A percentile compares a stretch with the other conserved stretches of the same genome.
phyloP scores from a whole-genome alignment of 2,797 vertebrate genomes.

The Periophthalmus magnuspinnatus region DNA sequence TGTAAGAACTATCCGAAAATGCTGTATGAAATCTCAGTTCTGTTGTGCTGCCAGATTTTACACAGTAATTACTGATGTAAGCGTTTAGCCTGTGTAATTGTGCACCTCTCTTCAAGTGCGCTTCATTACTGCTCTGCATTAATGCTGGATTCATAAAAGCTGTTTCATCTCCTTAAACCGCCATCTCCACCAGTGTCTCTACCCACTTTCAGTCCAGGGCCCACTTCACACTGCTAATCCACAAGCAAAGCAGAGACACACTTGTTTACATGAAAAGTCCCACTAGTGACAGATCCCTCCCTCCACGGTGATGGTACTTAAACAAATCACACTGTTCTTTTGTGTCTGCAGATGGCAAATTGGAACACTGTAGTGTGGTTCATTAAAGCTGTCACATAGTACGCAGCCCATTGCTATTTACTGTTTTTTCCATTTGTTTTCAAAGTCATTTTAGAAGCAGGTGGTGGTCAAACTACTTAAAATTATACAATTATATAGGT shows the following conservation, averaged over 20 bases:
- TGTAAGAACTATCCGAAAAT: not conserved
- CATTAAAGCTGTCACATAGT: constrained; percentile 31
- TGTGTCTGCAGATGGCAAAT: constrained; percentile 64
- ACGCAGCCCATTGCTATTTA: constrained; percentile 20
- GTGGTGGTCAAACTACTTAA: not conserved
- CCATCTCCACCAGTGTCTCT: constrained; percentile 46
- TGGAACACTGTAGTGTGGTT: constrained; percentile 30
- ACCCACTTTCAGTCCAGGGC: constrained; percentile 51
- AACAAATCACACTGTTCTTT: constrained; percentile 52
- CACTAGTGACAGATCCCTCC: constrained; percentile 30
- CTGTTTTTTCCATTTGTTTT: constrained; percentile 14
- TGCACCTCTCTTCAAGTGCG: constrained; percentile 50
- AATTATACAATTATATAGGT: not conserved
- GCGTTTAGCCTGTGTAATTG: constrained; percentile 48
- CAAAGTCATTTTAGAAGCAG: constrained; percentile 13
- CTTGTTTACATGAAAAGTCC: constrained; percentile 42
- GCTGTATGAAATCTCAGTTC: no score
- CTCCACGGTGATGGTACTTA: constrained; percentile 24
- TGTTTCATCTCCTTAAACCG: constrained; percentile 55
- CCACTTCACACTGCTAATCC: constrained; percentile 36
- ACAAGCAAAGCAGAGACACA: constrained; percentile 29
- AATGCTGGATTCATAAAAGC: constrained; percentile 50
- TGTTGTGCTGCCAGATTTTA: not conserved
- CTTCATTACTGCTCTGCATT: constrained; percentile 48
- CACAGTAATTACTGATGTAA: constrained; percentile 24